phyloP scores from a whole-genome alignment of 2,888 invertebrate species.

The Pycnomerus fuliginosus region DNA sequence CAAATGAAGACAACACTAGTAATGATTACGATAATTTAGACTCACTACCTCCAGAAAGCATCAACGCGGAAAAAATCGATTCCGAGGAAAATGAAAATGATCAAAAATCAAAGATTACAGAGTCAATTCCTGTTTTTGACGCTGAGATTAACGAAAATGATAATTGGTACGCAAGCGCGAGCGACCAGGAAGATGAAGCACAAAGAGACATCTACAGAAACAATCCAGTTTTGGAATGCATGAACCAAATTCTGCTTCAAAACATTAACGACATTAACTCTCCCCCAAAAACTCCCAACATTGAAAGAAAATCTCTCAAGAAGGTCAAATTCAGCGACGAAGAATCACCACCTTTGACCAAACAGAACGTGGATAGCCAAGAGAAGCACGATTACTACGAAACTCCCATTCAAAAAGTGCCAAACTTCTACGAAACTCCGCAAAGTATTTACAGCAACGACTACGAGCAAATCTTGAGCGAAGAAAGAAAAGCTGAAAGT shows the following conservation, averaged over 20 bases:
- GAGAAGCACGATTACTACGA: constrained; percentile 49
- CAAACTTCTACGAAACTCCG: constrained; percentile 64
- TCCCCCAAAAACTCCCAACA: constrained; percentile 51
- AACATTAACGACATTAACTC: constrained; percentile 61
- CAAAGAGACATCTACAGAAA: constrained; percentile 71
- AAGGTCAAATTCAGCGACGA: constrained; percentile 52
- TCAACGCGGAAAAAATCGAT: constrained; percentile 60
- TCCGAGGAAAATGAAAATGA: constrained; percentile 59
- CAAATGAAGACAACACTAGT: constrained; percentile 60
- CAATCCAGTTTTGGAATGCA: constrained; percentile 83
- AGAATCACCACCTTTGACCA: constrained; percentile 29
- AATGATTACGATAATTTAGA: constrained; percentile 52
- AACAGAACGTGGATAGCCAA: constrained; percentile 15
- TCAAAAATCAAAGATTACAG: constrained; percentile 46
- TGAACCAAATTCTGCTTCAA: constrained; percentile 79
- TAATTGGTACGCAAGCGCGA: constrained; percentile 79
- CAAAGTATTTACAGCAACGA: constrained; percentile 75
- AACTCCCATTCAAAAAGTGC: constrained; percentile 50
- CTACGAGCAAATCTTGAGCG: constrained; percentile 68
- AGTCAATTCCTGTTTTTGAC: constrained; percentile 54
- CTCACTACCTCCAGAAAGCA: constrained; percentile 53
- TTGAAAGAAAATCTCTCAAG: constrained; percentile 45
- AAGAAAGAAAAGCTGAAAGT: constrained; percentile 47
- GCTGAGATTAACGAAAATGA: constrained; percentile 62
- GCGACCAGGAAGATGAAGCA: constrained; percentile 73